phyloP scores from a whole-genome alignment of 1,140 invertebrate species.

The Eriosoma lanigerum region DNA sequence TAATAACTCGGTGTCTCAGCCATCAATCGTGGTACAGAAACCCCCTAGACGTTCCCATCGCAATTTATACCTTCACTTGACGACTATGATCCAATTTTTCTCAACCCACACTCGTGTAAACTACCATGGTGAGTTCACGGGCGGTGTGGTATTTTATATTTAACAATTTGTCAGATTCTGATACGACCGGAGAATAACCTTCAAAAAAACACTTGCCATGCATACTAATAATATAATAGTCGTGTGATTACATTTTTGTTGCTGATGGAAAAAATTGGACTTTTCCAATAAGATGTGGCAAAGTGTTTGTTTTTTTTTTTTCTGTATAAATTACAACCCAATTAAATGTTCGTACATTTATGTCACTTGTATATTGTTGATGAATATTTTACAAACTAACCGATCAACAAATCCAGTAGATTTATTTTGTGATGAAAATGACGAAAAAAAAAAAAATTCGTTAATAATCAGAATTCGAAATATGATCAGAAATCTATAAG shows the following conservation, averaged over 20 bases:
- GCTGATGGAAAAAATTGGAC: too few relatives aligned
- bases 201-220: conserved; percentile 8
- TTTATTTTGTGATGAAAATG: too few relatives aligned
- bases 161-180: conserved; percentile 7
- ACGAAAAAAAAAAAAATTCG: too few relatives aligned
- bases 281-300: too few relatives aligned
- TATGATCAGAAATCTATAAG: too few relatives aligned
- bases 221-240: conserved; percentile 10
- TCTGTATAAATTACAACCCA: too few relatives aligned
- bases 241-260: not conserved
- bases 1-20: conserved; percentile 21
- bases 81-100: conserved; percentile 11
- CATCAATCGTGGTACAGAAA: not conserved
- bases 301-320: too few relatives aligned
- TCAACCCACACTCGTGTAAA: not conserved
- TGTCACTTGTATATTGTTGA: too few relatives aligned
- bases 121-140: not conserved
- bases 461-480: too few relatives aligned
- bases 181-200: not conserved
- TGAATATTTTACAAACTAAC: too few relatives aligned
- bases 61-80: not conserved
- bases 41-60: not conserved
- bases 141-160: not conserved
- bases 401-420: too few relatives aligned
- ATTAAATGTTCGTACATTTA: too few relatives aligned